These are phyloP conservation scores for Lophotis ruficrista DNA, from an alignment of 2,113 vertebrate species.

Conservation along the genomic window DNA sequence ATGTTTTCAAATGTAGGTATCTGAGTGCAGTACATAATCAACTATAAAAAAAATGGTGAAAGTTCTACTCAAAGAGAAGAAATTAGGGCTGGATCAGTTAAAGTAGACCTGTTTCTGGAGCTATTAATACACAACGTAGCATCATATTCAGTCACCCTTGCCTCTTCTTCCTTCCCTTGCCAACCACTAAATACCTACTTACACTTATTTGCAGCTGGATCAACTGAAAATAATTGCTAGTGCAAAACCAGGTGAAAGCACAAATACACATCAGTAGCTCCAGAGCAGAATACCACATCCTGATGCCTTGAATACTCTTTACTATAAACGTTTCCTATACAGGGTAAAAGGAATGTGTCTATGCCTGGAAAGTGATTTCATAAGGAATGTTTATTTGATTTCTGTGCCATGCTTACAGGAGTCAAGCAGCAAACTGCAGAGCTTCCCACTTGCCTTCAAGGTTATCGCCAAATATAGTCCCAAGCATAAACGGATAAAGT, in stretches of 20 bases:
- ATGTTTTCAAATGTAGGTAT: background rate
- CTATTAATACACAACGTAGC: background rate
- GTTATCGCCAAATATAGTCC: background rate
- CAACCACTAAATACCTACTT: background rate
- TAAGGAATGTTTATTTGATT: background rate
- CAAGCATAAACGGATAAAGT: background rate
- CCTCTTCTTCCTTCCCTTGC: background rate
- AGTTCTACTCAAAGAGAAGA: background rate
- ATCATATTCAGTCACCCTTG: background rate
- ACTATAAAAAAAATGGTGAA: background rate
- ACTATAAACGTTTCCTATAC: background rate
- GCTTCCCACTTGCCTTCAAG: background rate
- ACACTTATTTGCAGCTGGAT: background rate
- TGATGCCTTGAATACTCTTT: background rate
- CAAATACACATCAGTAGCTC: background rate
- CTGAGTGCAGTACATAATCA: background rate
- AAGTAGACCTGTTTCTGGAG: background rate
- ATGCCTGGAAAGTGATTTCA: background rate
- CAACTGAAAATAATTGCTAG: background rate
- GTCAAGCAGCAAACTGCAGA: background rate
- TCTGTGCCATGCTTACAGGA: background rate
- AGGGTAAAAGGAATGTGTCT: background rate
- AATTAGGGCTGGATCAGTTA: background rate
- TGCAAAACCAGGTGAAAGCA: accelerated
- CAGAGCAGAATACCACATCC: background rate